Percentiles rank a stretch among this genome's conserved stretches.
These are phyloP conservation scores for Apteryx mantelli DNA, from an alignment of 2,113 vertebrate species.

Conservation along the genomic window DNA sequence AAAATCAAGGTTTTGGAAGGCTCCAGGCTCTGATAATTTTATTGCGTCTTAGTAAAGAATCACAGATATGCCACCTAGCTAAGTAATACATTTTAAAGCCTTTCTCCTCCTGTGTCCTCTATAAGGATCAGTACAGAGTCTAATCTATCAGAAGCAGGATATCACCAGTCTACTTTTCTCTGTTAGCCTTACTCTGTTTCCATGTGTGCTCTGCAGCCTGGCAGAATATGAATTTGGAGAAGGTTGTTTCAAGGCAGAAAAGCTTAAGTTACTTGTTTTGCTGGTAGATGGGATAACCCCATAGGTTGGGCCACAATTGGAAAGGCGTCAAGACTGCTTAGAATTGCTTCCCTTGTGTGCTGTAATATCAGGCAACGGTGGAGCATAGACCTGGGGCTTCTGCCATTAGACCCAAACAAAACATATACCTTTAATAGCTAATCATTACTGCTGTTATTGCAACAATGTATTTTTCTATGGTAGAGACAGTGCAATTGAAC, in stretches of 20 bases:
- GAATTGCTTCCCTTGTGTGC: not conserved
- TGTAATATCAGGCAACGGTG: fast-evolving
- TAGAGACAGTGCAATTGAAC: not conserved
- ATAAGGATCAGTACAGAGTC: not conserved
- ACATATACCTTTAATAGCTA: not conserved
- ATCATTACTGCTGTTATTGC: not conserved
- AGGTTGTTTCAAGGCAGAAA: not conserved
- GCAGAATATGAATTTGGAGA: not conserved
- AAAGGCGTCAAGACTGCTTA: not conserved
- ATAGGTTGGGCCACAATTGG: not conserved
- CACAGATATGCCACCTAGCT: not conserved
- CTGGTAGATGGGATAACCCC: not conserved
- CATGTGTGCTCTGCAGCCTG: not conserved
- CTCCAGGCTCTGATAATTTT: not conserved
- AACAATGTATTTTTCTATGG: not conserved
- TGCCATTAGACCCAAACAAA: not conserved
- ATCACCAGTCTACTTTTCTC: not conserved
- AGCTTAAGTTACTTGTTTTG: not conserved
- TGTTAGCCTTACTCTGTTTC: not conserved
- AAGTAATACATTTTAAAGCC: not conserved
- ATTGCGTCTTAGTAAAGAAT: not conserved
- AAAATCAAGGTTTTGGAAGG: not conserved
- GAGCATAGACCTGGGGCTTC: not conserved
- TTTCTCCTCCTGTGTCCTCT: not conserved
- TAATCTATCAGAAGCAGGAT: not conserved